Base-by-base conservation (phyloP, 64 coral and sea anemone genomes). In the Actinia tenebrosa region DNA sequence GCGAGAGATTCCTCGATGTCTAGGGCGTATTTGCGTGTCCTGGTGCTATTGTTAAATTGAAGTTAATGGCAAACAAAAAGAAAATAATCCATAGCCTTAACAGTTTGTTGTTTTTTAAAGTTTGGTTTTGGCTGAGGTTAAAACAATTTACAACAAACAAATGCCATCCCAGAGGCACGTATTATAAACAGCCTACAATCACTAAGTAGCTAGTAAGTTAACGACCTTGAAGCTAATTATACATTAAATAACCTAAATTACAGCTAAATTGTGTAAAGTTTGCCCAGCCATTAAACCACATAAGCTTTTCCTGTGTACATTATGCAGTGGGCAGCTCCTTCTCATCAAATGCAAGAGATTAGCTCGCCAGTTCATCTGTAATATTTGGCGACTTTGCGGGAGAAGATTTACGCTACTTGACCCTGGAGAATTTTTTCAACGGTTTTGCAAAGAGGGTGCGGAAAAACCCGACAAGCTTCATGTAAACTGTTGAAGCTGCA, bases 191-290 rank as follows among this genome's bases (percentile, higher is more conserved):
- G 79, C 79, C 79, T 81, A n/a, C 43, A 45, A 53, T 81, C 45
- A 37, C 50, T 81, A 81, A 81, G 79, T 81, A 50, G 79, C 27
- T 42, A 37, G 30, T 37, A 16, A 75, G 69, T 75, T 75, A 75
- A 75, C 69, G 69, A 75, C 69, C 69, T 81, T 22, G 53, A 81
- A 81, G 79, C 79, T 81, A 81, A 81, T 81, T 81, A 81, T n/a
- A 45, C 79, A 50, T 53, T 81, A 81, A 81, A n/a, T 81, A 81
- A 81, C 79, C 17, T 10, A 81, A 81, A 81, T 81, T 81, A 81
- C 17, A 81, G 79, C 79, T 17, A 53, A 81, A 81, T 53, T 81
- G 43, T 18, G 79, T 23, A 53, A 47, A 45, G 7, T 81, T 53
- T 81, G 4, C 50, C 42, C 46, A 75, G 15, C 42, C 45, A 22